Conservation (phyloP, 2,888 invertebrate genomes). For the Meandrusa payeni region DNA sequence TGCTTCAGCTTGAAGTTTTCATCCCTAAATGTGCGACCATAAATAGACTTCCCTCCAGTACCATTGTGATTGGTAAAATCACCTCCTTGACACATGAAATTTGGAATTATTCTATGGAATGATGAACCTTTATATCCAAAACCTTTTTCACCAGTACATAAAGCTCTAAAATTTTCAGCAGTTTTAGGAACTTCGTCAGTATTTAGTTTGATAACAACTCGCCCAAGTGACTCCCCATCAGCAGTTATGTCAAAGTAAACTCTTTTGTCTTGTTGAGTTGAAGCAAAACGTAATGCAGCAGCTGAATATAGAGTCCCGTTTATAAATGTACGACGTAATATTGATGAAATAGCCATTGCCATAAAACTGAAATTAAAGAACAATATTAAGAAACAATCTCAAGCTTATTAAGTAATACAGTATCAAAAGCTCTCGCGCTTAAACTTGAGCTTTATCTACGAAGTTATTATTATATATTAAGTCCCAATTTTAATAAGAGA, state of each 20-base stretch:
- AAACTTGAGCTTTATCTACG: too few species aligned
- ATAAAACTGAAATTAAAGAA: constrained; percentile 14
- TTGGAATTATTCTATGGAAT: constrained; percentile 95
- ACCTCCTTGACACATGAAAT: constrained; percentile 98
- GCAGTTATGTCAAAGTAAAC: constrained; percentile 95
- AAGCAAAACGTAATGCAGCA: constrained; percentile 61
- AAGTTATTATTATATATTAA: too few species aligned
- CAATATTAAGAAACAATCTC: too few species aligned
- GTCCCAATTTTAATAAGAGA: too few species aligned
- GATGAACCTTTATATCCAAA: constrained; percentile 94
- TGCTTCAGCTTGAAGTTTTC: constrained; percentile 97
- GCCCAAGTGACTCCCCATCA: constrained; percentile 88
- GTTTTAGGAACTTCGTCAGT: constrained; percentile 95
- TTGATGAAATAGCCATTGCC: constrained; percentile 48
- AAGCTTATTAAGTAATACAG: too few species aligned
- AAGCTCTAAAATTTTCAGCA: constrained; percentile 96
- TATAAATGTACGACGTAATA: constrained; percentile 56
- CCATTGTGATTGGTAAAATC: constrained; percentile 97
- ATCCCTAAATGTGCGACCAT: constrained; percentile 95
- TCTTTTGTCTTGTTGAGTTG: constrained; percentile 62
- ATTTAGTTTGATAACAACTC: constrained; percentile 93
- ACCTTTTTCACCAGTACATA: constrained; percentile 84
- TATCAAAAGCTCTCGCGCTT: too few species aligned
- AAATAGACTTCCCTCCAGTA: constrained; percentile 97
- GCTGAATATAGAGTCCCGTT: constrained; percentile 69